Evolutionary conservation across 2,888 invertebrate species (phyloP).

Genomic region (Lasioglossum villosulum): DNA sequence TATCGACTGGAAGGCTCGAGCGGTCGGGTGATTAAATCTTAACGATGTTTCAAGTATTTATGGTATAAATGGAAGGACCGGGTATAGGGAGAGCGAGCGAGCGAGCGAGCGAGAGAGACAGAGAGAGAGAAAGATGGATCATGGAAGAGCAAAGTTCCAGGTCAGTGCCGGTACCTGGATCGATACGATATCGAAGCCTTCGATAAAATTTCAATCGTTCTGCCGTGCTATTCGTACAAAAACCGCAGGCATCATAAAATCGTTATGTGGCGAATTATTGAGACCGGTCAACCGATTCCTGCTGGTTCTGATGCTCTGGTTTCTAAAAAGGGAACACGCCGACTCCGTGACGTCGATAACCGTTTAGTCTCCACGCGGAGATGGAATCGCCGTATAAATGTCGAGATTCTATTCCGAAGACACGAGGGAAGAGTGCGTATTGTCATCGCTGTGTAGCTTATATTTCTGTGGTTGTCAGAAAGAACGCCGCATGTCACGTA

Average conservation of each 20-base stretch:
- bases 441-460: not conserved
- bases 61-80: conserved; percentile 15
- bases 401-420: not conserved
- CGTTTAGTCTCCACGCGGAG: not conserved
- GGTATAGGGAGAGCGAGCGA: not conserved
- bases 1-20: not conserved
- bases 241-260: conserved; percentile 40
- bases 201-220: conserved; percentile 8
- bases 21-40: conserved; percentile 33
- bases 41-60: conserved; percentile 24
- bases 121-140: not conserved
- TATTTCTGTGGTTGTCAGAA: too few species aligned
- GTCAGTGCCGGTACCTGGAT: conserved; percentile 19
- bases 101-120: not conserved
- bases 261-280: conserved; percentile 56
- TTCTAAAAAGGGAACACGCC: conserved; percentile 49
- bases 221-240: not conserved
- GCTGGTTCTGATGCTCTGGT: conserved; percentile 53
- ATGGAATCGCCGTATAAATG: not conserved
- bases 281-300: conserved; percentile 29
- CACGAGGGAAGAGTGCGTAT: not conserved
- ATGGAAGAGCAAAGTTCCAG: not conserved
- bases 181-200: conserved; percentile 4
- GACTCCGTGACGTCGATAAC: conserved; percentile 55
- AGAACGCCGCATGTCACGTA: too few species aligned